Conservation (phyloP, 2,797 vertebrate genomes). For the Pipistrellus kuhlii region DNA sequence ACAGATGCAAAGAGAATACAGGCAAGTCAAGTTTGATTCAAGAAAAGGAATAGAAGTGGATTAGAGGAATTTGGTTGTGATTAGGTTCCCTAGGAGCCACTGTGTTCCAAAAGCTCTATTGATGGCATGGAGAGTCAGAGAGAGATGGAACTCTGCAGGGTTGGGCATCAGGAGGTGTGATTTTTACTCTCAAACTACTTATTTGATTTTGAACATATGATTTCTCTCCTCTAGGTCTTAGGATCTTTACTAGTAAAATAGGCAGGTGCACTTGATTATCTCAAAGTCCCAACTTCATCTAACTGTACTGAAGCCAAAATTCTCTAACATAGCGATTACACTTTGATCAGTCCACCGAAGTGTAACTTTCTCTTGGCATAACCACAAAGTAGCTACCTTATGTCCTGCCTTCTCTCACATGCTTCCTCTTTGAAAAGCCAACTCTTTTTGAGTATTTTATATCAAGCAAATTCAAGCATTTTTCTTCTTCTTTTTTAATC, state of each 20-base stretch:
- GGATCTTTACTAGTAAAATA: background rate
- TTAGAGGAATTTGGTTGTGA: background rate
- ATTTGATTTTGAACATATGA: background rate
- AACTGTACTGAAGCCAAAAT: background rate
- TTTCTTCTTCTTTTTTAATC: background rate
- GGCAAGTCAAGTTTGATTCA: background rate
- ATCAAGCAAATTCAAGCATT: background rate
- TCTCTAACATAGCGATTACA: accelerated
- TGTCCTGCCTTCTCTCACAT: background rate
- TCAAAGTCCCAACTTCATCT: background rate
- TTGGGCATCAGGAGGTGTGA: accelerated
- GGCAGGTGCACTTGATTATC: background rate
- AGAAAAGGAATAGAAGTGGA: background rate
- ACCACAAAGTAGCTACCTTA: background rate
- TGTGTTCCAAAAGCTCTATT: background rate
- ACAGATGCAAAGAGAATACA: background rate
- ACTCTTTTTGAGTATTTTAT: background rate
- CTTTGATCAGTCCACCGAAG: background rate
- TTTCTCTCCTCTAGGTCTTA: background rate
- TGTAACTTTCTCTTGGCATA: background rate
- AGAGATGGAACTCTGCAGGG: background rate
- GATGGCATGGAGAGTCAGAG: background rate
- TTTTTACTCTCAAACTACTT: background rate
- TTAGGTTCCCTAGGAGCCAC: background rate
- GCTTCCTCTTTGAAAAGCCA: background rate